Conservation (phyloP, 2,797 vertebrate species). For the Buphagus erythrorhynchus region DNA sequence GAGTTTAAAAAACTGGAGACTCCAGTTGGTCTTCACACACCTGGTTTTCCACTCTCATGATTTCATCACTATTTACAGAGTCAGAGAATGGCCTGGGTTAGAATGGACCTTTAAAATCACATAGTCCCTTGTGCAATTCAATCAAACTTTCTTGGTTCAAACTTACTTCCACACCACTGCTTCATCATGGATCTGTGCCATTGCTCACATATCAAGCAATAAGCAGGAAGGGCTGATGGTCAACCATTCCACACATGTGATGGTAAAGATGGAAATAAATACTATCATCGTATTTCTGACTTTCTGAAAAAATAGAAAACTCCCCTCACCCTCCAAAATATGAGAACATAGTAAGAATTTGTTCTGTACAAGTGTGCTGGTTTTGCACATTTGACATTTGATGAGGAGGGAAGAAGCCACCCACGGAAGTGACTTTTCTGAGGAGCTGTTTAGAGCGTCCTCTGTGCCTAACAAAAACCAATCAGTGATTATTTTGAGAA, state of each 20-base stretch:
- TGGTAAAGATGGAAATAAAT: neutral
- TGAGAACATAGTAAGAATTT: neutral
- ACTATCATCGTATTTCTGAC: neutral
- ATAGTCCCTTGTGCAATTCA: accelerated
- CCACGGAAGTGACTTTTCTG: too few relatives aligned
- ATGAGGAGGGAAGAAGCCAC: too few relatives aligned
- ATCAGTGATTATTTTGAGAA: too few relatives aligned
- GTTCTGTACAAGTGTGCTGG: neutral
- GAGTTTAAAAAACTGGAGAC: neutral
- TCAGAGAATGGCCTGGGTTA: neutral
- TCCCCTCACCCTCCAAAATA: accelerated
- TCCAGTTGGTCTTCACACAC: neutral
- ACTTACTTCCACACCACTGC: neutral
- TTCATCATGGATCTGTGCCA: neutral
- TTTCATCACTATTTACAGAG: neutral
- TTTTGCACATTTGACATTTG: too few relatives aligned
- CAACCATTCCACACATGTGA: accelerated
- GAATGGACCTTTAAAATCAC: neutral
- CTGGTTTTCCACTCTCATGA: neutral
- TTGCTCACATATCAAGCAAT: neutral
- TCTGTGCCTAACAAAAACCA: too few relatives aligned
- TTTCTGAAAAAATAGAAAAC: neutral
- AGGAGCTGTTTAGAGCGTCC: too few relatives aligned
- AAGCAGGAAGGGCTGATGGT: accelerated
- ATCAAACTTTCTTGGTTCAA: neutral